Conservation (phyloP, 1,140 invertebrate genomes). For the Panonychus citri region DNA sequence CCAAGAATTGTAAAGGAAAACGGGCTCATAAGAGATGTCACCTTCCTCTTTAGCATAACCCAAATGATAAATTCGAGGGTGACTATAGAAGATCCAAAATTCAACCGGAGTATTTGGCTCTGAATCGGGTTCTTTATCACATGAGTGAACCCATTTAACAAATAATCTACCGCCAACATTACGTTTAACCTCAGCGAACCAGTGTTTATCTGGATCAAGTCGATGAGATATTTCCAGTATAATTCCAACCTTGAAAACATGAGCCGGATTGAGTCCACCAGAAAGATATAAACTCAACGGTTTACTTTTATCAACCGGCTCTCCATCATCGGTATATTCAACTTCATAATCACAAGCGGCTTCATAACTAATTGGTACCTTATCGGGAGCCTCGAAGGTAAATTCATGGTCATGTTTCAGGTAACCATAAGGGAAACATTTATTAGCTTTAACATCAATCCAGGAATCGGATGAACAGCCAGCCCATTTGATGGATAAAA, state of each 20-base stretch:
- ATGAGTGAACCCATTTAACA: neutral
- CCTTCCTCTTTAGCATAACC: constrained; percentile 1
- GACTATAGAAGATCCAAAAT: constrained; percentile 1
- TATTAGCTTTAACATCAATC: constrained; percentile 1
- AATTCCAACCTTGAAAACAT: neutral
- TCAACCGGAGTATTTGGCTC: neutral
- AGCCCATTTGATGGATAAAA: constrained; percentile 2
- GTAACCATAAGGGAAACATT: constrained; percentile 1
- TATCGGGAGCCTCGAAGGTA: neutral
- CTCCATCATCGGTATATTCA: neutral
- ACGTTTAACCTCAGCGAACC: neutral
- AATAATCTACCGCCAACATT: constrained; percentile 3
- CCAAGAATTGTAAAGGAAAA: neutral
- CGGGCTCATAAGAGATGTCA: neutral
- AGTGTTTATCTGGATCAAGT: neutral
- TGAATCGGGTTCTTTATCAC: neutral
- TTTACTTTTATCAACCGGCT: neutral
- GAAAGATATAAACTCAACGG: neutral
- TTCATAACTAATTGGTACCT: neutral
- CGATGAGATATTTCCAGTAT: constrained; percentile 1
- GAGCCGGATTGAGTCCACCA: neutral
- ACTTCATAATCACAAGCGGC: constrained; percentile 2
- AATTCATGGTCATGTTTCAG: neutral
- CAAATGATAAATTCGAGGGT: constrained; percentile 2
- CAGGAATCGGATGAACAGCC: neutral